Evolutionary conservation across 2,113 vertebrate genomes (phyloP), one percentile per base, ranked within the genome.

Genomic region (Toxotes chatareus): DNA sequence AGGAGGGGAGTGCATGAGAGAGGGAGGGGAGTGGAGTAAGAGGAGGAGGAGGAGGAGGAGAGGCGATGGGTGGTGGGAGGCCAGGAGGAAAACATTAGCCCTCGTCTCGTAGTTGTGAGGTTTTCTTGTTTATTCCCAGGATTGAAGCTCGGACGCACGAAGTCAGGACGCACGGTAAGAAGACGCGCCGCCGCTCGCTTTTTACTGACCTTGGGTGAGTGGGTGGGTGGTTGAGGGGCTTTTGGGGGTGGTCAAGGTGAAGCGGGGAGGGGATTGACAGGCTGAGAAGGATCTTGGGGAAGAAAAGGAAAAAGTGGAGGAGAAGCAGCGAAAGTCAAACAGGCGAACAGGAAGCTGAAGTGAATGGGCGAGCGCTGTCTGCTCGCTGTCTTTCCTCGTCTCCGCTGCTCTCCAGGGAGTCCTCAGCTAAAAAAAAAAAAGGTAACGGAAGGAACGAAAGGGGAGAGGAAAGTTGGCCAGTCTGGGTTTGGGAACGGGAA

Each of bases 111-210:
- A 62, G 32, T 62, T 13, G 3, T 53, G 76, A 70, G 63, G 63
- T 76, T 74, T 76, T 1, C 4, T 73, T 13, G 38, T 47, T 56
- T 8, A 38, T 17, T 51, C 68, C 13, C 19, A 7, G 75, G 71
- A 64, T 9, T 14, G 19, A 31, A 5, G 27, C 21, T 34, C 1
- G 72, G 61, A 59, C 71, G 57, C 60, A 27, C 13, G 34, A 14
- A 59, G 31, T 38, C 32, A 42, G 65, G 76, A 70, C 88, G 55
- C 77, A 87, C 75, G 89, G 88, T 87, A 86, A 86, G 86, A 57
- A 60, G 59, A 57, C n/a, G 32, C 53, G 9, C 9, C 5, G 55
- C 19, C 31, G 0, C 19, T 36, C 21, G 3, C n/a, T 12, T 23
- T 51, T 12, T 19, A 13, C 17, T 32, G 61, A 66, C 46, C n/a